phyloP scores from a whole-genome alignment of 2,113 vertebrate genomes.

The Tupaia chinensis region DNA sequence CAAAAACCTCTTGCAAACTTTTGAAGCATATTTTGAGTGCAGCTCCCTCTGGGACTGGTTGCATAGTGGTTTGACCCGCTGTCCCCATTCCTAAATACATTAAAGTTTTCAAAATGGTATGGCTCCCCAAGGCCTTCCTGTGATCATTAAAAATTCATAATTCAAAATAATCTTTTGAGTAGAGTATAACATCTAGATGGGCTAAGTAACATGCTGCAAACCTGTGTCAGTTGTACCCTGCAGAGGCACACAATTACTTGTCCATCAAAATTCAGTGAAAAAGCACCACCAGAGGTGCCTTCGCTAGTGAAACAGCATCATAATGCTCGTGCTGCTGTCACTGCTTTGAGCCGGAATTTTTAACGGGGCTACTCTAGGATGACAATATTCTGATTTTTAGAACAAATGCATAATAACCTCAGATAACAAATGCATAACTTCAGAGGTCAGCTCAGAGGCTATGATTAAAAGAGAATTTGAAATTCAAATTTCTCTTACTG shows the following conservation, averaged over 20 bases:
- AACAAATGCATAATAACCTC: neutral
- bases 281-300: neutral
- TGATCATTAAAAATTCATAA: neutral
- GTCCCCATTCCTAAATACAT: neutral
- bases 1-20: constrained; percentile 1
- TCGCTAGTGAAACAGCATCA: neutral
- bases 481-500: constrained; percentile 60
- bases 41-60: neutral
- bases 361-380: neutral
- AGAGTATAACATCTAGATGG: neutral
- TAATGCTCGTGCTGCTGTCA: neutral
- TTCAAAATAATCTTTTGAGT: neutral
- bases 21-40: constrained; percentile 39
- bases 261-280: neutral
- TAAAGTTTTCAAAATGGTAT: neutral
- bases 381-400: neutral
- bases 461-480: constrained; percentile 33
- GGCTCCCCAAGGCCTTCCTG: neutral
- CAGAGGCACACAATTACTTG: neutral
- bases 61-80: neutral
- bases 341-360: neutral
- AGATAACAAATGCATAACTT: neutral
- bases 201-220: neutral
- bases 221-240: neutral
- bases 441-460: constrained; percentile 45